phyloP scores from a whole-genome alignment of 2,888 invertebrate species.

The Nowickia ferox region DNA sequence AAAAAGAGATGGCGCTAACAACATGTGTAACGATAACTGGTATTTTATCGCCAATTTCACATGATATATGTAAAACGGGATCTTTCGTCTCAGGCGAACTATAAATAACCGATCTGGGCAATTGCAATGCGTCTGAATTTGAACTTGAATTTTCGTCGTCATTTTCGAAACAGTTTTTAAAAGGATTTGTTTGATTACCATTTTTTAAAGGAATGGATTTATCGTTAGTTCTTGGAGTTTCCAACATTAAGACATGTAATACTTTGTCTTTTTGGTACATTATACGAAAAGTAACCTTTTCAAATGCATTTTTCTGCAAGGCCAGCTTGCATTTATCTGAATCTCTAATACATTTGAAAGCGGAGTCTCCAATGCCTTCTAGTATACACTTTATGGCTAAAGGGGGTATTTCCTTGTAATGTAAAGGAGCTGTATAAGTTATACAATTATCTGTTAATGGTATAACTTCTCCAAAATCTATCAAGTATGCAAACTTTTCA shows the following conservation, averaged over 20 bases:
- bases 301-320: slow-evolving; percentile 59
- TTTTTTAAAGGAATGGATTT: not conserved
- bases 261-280: slow-evolving; percentile 38
- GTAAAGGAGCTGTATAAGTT: slow-evolving; percentile 57
- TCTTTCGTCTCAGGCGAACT: not conserved
- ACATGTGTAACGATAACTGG: slow-evolving; percentile 66
- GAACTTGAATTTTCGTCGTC: not conserved
- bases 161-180: slow-evolving; percentile 10
- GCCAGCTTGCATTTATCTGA: slow-evolving; percentile 39
- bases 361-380: slow-evolving; percentile 54
- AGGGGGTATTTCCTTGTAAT: slow-evolving; percentile 63
- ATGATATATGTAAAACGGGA: not conserved
- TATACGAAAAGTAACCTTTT: slow-evolving; percentile 59
- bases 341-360: slow-evolving; percentile 25
- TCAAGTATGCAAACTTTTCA: slow-evolving; percentile 47
- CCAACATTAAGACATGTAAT: slow-evolving; percentile 63
- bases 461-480: slow-evolving; percentile 72
- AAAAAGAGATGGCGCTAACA: slow-evolving; percentile 67
- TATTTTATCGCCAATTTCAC: slow-evolving; percentile 34
- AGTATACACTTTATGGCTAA: slow-evolving; percentile 72
- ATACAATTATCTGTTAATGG: slow-evolving; percentile 50
- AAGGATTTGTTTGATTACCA: slow-evolving; percentile 28
- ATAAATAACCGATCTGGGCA: slow-evolving; percentile 15
- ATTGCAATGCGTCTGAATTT: slow-evolving; percentile 4
- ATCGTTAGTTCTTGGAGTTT: not conserved